Percentiles rank a stretch among this genome's conserved stretches.
These are phyloP conservation scores for Nematostella vectensis DNA, from an alignment of 92 coral and sea anemone species.

Conservation along the genomic window DNA sequence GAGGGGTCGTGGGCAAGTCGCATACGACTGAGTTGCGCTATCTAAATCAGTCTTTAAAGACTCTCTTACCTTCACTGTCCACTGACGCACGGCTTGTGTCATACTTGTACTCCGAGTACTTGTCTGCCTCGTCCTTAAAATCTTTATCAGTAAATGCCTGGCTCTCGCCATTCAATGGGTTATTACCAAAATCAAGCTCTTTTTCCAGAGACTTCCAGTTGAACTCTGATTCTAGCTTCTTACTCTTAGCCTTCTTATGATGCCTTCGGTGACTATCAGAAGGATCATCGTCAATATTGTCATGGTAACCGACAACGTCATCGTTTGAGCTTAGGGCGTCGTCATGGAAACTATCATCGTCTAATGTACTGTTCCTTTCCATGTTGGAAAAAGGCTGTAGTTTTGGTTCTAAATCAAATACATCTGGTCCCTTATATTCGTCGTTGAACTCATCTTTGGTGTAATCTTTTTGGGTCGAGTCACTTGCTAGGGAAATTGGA, in stretches of 20 bases:
- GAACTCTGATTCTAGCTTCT: background rate
- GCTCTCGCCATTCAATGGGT: background rate
- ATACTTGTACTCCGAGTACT: conserved; percentile 61
- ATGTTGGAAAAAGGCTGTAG: too few relatives aligned
- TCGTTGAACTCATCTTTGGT: too few relatives aligned
- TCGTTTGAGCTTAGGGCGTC: background rate
- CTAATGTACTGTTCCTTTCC: too few relatives aligned
- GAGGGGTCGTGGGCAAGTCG: too few relatives aligned
- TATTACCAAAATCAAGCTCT: conserved; percentile 4
- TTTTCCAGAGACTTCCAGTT: conserved; percentile 17
- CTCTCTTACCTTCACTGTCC: conserved; percentile 43
- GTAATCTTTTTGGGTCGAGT: too few relatives aligned
- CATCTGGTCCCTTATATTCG: too few relatives aligned
- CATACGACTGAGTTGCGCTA: too few relatives aligned
- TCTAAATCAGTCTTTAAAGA: too few relatives aligned
- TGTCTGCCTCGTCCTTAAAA: conserved; percentile 32
- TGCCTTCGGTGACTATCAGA: background rate
- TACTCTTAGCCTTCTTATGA: background rate
- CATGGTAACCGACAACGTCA: background rate
- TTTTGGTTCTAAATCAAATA: too few relatives aligned
- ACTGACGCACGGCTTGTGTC: conserved; percentile 39
- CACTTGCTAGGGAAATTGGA: too few relatives aligned
- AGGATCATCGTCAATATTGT: background rate
- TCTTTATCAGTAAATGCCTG: conserved; percentile 1
- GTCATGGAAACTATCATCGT: background rate